phyloP scores from a whole-genome alignment of 2,113 vertebrate genomes.

The Gallinago undulata region DNA sequence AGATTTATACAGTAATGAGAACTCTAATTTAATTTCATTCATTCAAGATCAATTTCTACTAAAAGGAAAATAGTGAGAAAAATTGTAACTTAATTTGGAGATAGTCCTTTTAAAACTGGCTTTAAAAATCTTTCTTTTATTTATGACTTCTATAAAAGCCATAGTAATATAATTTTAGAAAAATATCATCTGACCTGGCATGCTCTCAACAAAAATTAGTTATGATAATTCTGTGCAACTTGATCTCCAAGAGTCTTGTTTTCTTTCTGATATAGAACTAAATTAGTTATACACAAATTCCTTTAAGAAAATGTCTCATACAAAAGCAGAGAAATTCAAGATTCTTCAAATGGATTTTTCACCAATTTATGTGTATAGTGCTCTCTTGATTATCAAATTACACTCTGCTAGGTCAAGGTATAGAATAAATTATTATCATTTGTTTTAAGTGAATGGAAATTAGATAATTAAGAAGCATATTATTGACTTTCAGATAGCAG shows the following conservation, averaged over 20 bases:
- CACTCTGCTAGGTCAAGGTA: slow-evolving; percentile 41
- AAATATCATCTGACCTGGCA: not conserved
- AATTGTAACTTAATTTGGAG: not conserved
- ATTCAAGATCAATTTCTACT: not conserved
- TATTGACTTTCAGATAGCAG: slow-evolving; percentile 41
- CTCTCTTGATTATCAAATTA: slow-evolving; percentile 53
- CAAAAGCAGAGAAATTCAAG: slow-evolving; percentile 12
- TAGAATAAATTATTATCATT: slow-evolving; percentile 26
- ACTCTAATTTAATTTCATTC: not conserved
- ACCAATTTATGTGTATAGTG: slow-evolving; percentile 49
- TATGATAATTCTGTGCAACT: not conserved
- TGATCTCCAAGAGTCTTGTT: not conserved
- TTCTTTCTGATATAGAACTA: not conserved
- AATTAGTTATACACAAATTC: not conserved
- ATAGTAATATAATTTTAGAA: not conserved
- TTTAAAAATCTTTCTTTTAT: not conserved
- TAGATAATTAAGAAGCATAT: slow-evolving; percentile 32
- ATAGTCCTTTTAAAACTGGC: not conserved
- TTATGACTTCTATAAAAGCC: not conserved
- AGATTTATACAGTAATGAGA: not conserved
- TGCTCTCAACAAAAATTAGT: not conserved
- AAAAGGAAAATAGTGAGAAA: not conserved
- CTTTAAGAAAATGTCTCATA: not conserved
- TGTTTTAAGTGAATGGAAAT: slow-evolving; percentile 28
- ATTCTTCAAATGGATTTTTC: slow-evolving; percentile 33